These are phyloP conservation scores for Nylanderia fulva DNA, from an alignment of 1,140 invertebrate species.

Conservation along the genomic window DNA sequence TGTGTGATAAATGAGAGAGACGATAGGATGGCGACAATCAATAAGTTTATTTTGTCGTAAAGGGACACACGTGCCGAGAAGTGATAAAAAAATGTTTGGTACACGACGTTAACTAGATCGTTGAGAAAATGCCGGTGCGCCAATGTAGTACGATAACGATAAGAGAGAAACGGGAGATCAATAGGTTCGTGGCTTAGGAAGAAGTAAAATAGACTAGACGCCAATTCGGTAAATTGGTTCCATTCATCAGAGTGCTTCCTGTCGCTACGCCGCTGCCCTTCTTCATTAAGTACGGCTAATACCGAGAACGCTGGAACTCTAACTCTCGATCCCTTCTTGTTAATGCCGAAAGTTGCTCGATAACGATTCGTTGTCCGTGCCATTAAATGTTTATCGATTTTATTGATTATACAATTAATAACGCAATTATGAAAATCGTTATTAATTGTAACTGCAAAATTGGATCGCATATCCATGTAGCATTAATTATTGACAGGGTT, in stretches of 20 bases:
- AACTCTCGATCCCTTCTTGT: slow-evolving; percentile 56
- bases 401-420: slow-evolving; percentile 8
- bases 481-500: no score
- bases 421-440: background rate
- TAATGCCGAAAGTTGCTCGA: slow-evolving; percentile 55
- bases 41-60: background rate
- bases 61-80: background rate
- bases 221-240: slow-evolving; percentile 79
- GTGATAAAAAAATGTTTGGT: background rate
- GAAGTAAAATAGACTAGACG: slow-evolving; percentile 70
- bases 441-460: background rate
- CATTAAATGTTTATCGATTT: slow-evolving; percentile 49
- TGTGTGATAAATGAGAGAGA: no score
- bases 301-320: slow-evolving; percentile 57
- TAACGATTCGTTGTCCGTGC: slow-evolving; percentile 45
- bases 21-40: no score
- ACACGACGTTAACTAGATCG: slow-evolving; percentile 21
- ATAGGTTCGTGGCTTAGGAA: slow-evolving; percentile 53
- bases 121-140: background rate
- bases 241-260: slow-evolving; percentile 76
- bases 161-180: slow-evolving; percentile 55
- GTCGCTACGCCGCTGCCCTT: slow-evolving; percentile 65
- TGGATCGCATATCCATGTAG: background rate
- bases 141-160: slow-evolving; percentile 46
- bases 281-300: slow-evolving; percentile 64